Evolutionary conservation across 2,113 vertebrate species (phyloP).

Genomic region (Megaceryle torquata): DNA sequence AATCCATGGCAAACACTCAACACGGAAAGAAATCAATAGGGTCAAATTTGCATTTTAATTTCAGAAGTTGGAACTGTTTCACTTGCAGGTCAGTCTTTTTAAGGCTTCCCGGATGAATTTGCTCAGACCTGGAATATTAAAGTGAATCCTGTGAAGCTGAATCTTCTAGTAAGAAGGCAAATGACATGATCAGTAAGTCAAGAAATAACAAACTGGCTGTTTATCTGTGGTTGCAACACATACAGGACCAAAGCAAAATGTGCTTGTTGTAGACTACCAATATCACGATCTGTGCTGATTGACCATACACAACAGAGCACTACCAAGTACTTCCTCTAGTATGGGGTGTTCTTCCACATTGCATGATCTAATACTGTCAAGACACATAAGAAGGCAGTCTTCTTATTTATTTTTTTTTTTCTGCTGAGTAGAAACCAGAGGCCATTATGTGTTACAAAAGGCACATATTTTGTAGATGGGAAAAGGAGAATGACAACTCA

Average conservation of each 20-base stretch:
- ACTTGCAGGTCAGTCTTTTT: background rate
- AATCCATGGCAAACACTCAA: background rate
- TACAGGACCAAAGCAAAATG: background rate
- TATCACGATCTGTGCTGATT: background rate
- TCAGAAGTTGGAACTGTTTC: background rate
- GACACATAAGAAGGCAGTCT: background rate
- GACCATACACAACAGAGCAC: background rate
- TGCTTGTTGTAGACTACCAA: background rate
- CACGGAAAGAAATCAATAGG: background rate
- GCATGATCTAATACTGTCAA: background rate
- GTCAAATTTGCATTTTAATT: background rate
- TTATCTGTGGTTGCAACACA: background rate
- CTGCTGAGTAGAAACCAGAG: background rate
- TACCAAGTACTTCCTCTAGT: background rate
- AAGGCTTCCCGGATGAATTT: background rate
- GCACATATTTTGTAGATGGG: background rate
- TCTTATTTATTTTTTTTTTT: background rate
- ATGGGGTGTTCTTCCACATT: background rate
- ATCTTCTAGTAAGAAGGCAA: background rate
- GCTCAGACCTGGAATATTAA: background rate
- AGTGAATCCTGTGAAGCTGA: background rate
- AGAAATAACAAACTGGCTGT: background rate
- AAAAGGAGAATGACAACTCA: background rate
- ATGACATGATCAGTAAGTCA: background rate
- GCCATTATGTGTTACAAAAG: background rate